A percentile compares a stretch with the other conserved stretches of the same genome.
Evolutionary conservation across 2,888 invertebrate species (phyloP).

Genomic region (Ophion ventricosus): DNA sequence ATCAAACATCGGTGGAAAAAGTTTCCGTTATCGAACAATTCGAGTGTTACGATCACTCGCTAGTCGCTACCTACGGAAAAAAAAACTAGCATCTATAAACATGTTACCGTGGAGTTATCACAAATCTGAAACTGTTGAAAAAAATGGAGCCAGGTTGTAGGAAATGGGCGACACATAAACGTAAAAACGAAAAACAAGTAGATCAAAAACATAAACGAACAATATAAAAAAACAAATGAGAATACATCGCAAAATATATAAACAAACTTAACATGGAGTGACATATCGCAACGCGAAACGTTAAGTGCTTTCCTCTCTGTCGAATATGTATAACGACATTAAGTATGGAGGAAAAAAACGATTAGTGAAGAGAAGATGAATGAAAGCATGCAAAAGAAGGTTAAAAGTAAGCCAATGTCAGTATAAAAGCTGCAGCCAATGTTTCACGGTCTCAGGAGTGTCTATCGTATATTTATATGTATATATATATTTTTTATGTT

Average conservation of each 20-base stretch:
- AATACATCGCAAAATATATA: constrained; percentile 77
- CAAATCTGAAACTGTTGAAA: constrained; percentile 64
- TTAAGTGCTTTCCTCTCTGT: constrained; percentile 69
- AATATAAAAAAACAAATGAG: constrained; percentile 64
- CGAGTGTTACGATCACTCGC: constrained; percentile 43
- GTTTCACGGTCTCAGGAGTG: constrained; percentile 70
- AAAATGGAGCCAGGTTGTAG: constrained; percentile 36
- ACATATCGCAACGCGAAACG: constrained; percentile 68
- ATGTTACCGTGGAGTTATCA: constrained; percentile 49
- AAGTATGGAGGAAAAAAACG: constrained; percentile 61
- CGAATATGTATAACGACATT: constrained; percentile 54
- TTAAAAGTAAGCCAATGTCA: constrained; percentile 66
- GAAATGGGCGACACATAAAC: constrained; percentile 44
- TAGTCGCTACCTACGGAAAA: constrained; percentile 56
- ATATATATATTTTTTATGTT: constrained; percentile 13
- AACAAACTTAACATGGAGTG: constrained; percentile 78
- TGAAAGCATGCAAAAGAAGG: constrained; percentile 69
- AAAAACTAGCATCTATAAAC: constrained; percentile 53
- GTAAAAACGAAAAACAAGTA: constrained; percentile 40
- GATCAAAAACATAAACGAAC: constrained; percentile 47
- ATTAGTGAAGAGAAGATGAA: constrained; percentile 32
- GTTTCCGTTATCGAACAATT: constrained; percentile 16
- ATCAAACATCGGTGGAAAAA: constrained; percentile 41
- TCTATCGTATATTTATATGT: constrained; percentile 23
- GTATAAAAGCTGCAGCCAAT: constrained; percentile 74